phyloP scores from a whole-genome alignment of 2,797 vertebrate species.

The Oreochromis mossambicus region DNA sequence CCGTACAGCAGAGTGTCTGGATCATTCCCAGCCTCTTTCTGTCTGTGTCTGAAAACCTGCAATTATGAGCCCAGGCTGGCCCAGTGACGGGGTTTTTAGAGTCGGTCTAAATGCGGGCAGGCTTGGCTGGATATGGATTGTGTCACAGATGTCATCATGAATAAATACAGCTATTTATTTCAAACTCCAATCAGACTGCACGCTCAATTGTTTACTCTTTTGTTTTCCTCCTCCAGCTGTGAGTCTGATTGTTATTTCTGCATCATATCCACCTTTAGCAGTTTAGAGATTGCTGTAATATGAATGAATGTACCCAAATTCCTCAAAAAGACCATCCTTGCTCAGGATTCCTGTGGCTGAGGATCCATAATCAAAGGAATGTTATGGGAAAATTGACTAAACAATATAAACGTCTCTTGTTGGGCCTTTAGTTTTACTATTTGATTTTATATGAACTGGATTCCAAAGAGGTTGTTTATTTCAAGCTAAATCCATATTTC shows the following conservation, averaged over 20 bases:
- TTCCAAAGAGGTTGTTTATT: constrained; percentile 16
- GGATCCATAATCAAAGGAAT: not conserved
- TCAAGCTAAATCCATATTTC: constrained; percentile 29
- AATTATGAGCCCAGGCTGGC: constrained; percentile 43
- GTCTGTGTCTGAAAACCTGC: constrained; percentile 51
- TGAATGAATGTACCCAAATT: not conserved
- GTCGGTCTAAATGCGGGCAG: constrained; percentile 1
- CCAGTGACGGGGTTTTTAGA: constrained; percentile 20
- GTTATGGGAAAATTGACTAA: not conserved
- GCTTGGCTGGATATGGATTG: constrained; percentile 38
- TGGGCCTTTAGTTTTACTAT: constrained; percentile 6
- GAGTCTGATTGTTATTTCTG: not conserved
- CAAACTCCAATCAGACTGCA: not conserved
- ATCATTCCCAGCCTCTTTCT: not conserved
- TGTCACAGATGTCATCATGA: constrained; percentile 38
- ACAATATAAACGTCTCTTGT: not conserved
- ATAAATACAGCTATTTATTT: constrained; percentile 49
- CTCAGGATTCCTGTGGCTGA: not conserved
- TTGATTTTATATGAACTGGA: not conserved
- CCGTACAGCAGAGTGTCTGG: not conserved
- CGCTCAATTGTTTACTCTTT: not conserved
- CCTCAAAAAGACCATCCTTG: not conserved
- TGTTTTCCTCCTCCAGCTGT: not conserved
- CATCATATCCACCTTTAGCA: not conserved
- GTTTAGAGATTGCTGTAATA: not conserved